A percentile compares a stretch with the other conserved stretches of the same genome.
phyloP scores from a whole-genome alignment of 2,888 invertebrate genomes.

The Xylota sylvarum region DNA sequence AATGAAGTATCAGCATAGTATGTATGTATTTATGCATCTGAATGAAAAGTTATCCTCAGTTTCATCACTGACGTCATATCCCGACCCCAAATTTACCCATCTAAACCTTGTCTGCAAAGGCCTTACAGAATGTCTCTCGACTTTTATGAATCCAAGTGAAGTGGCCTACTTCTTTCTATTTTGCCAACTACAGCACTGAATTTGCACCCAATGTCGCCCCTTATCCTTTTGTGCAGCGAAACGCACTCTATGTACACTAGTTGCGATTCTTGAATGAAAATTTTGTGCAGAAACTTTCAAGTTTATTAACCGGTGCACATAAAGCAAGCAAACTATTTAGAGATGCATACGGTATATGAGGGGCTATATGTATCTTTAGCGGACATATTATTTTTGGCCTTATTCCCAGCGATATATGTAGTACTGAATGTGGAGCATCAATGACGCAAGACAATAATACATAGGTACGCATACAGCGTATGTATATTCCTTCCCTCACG shows the following conservation, averaged over 20 bases:
- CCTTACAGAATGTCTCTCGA: slow-evolving; percentile 45
- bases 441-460: slow-evolving; percentile 64
- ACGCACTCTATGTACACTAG: slow-evolving; percentile 55
- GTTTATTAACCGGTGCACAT: slow-evolving; percentile 74
- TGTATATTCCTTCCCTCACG: slow-evolving; percentile 21
- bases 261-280: slow-evolving; percentile 74
- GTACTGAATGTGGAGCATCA: slow-evolving; percentile 68
- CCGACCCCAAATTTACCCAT: slow-evolving; percentile 62
- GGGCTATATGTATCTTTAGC: slow-evolving; percentile 31
- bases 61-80: slow-evolving; percentile 70
- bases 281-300: slow-evolving; percentile 71
- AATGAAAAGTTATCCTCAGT: slow-evolving; percentile 70
- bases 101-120: slow-evolving; percentile 65
- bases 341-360: slow-evolving; percentile 24
- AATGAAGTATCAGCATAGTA: slow-evolving; percentile 20
- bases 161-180: slow-evolving; percentile 58
- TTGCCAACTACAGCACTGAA: slow-evolving; percentile 14
- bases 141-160: slow-evolving; percentile 61
- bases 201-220: slow-evolving; percentile 39
- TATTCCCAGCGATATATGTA: slow-evolving; percentile 60
- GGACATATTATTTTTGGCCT: slow-evolving; percentile 60
- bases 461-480: slow-evolving; percentile 49
- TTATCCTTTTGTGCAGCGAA: slow-evolving; percentile 47
- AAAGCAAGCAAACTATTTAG: slow-evolving; percentile 21
- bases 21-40: slow-evolving; percentile 45